Conservation (phyloP, 1,140 invertebrate genomes). For the Zaprionus ornatus region DNA sequence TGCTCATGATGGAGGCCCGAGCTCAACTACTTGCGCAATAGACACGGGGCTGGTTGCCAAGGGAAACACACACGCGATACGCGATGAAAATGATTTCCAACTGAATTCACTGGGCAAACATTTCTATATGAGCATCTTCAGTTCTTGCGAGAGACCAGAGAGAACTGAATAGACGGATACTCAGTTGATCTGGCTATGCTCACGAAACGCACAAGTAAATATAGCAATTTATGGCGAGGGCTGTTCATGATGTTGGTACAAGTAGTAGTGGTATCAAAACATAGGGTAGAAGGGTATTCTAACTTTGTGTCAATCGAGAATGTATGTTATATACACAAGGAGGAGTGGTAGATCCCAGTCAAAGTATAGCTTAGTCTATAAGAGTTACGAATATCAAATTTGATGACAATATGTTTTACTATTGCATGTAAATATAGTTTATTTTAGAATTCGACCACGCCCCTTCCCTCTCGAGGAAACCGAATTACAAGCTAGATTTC, state of each 20-base stretch:
- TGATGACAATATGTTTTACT: too few relatives aligned
- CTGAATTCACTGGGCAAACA: constrained; percentile 67
- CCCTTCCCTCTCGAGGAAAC: too few relatives aligned
- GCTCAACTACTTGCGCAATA: constrained; percentile 61
- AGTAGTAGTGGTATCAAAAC: neutral
- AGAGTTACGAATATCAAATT: too few relatives aligned
- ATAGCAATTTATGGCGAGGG: constrained; percentile 41
- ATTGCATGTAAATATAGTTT: too few relatives aligned
- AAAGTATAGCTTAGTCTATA: too few relatives aligned
- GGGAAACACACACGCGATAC: constrained; percentile 30
- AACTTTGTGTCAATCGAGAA: too few relatives aligned
- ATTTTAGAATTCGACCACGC: too few relatives aligned
- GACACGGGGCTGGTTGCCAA: neutral
- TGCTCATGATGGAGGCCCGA: constrained; percentile 49
- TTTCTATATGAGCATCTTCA: constrained; percentile 35
- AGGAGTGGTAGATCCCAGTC: too few relatives aligned
- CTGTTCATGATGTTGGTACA: neutral
- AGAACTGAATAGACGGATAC: constrained; percentile 46
- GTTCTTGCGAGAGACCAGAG: constrained; percentile 36
- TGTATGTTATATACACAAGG: too few relatives aligned
- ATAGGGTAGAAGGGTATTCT: too few relatives aligned
- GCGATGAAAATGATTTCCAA: constrained; percentile 48
- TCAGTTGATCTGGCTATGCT: constrained; percentile 19
- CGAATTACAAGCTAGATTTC: too few relatives aligned
- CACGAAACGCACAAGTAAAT: constrained; percentile 57